Percentiles rank a stretch among this genome's conserved stretches.
Conservation (phyloP, 2,888 invertebrate species). For the Zonitis immaculata region DNA sequence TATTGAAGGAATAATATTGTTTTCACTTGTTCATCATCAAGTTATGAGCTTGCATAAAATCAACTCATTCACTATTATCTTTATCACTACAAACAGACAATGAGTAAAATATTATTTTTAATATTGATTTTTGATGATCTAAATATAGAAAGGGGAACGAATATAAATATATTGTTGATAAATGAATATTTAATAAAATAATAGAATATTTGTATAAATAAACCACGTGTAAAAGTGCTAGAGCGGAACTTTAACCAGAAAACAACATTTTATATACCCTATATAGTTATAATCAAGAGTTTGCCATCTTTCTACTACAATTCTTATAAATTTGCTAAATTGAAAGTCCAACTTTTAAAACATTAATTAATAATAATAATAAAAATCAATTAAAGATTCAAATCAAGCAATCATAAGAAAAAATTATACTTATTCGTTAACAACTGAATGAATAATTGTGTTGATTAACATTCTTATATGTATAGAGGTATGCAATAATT, state of each 20-base stretch:
- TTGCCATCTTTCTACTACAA: background rate
- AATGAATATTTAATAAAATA: too few relatives aligned
- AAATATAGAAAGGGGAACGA: background rate
- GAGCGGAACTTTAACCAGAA: background rate
- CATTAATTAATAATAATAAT: background rate
- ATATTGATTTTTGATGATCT: background rate
- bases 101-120: background rate
- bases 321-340: background rate
- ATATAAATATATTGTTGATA: too few relatives aligned
- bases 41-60: conserved; percentile 36
- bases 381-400: background rate
- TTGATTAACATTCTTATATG: background rate
- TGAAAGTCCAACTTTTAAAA: background rate
- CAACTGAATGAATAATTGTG: background rate
- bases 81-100: conserved; percentile 28
- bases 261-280: too few relatives aligned
- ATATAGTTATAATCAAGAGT: background rate
- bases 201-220: too few relatives aligned
- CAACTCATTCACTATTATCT: conserved; percentile 35
- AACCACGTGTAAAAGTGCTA: background rate
- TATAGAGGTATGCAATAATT: background rate
- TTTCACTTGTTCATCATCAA: conserved; percentile 25
- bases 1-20: conserved; percentile 33
- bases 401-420: background rate
- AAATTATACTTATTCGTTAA: background rate